Evolutionary conservation across 2,797 vertebrate species (phyloP).

Genomic region (Argyrosomus regius): DNA sequence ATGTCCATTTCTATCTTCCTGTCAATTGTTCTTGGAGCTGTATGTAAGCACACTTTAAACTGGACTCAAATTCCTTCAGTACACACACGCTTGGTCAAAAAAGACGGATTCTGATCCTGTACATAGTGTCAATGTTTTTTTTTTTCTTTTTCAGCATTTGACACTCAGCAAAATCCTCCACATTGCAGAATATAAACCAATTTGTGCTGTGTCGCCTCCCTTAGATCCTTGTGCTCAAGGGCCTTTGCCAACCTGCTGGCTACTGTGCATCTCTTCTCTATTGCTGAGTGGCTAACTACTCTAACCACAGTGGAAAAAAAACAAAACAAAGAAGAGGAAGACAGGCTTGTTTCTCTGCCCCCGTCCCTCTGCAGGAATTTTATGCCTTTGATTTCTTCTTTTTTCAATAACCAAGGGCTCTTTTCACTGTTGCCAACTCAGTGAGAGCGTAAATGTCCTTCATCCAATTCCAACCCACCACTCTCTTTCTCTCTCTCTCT

Average conservation of each 20-base stretch:
- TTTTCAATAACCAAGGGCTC: constrained; percentile 80
- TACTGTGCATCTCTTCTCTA: constrained; percentile 62
- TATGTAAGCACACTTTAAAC: not conserved
- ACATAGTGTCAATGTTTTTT: constrained; percentile 27
- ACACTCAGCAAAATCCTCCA: constrained; percentile 64
- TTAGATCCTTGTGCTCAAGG: constrained; percentile 71
- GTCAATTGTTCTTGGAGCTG: not conserved
- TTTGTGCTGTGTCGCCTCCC: constrained; percentile 75
- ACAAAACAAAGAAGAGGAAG: constrained; percentile 68
- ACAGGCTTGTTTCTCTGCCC: constrained; percentile 76
- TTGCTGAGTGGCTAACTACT: constrained; percentile 74
- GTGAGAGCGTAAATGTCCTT: constrained; percentile 79
- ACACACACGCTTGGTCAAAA: not conserved
- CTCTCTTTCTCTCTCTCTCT: constrained; percentile 55
- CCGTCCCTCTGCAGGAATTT: constrained; percentile 76
- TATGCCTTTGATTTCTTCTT: constrained; percentile 80
- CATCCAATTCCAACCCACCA: constrained; percentile 76
- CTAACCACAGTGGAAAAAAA: constrained; percentile 44
- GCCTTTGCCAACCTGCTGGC: constrained; percentile 73
- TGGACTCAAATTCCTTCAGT: not conserved
- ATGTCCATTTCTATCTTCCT: not conserved
- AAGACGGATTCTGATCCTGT: not conserved
- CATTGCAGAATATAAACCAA: constrained; percentile 62
- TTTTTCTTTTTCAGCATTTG: constrained; percentile 35
- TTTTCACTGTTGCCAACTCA: constrained; percentile 80